Base-by-base conservation (phyloP, 2,797 vertebrate genomes). In the Mycteria americana region DNA sequence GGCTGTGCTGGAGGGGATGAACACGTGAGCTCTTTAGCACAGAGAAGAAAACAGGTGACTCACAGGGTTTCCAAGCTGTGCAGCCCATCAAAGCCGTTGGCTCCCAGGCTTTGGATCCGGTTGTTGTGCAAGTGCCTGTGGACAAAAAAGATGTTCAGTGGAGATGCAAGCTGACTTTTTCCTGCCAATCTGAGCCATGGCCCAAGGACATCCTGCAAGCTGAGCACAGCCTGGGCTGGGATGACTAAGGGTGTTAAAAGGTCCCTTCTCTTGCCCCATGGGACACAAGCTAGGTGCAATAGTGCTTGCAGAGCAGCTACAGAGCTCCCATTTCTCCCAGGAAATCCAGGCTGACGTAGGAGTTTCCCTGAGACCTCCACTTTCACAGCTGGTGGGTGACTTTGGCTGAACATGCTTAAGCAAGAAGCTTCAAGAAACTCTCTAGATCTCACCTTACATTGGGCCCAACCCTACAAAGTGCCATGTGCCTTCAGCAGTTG, bases 41-140 rank as follows among this genome's bases (percentile, higher is more conserved):
- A 53, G 56, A 92, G 53, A 30, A 84, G 19, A 27, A 77, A 80
- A 13, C 6, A 79, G 35, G 24, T 24, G 9, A 99, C 99, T 99
- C 97, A 99, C 99, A 99, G 98, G n/a, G 99, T 99, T 97, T 99
- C 99, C 97, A 99, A 96, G 96, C 98, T 99, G 95, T 98, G 98
- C 95, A 99, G 98, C 94, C 99, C 99, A 94, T 99, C 99, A 48
- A 99, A 99, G 97, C 99, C 98, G 28, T 98, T 99, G 80, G 98
- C 97, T 70, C 98, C 99, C 97, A 99, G 98, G 85, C 96, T 99
- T 95, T 98, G 98, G 98, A 99, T 99, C 92, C 98, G 98, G 98
- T 99, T 99, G 98, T 99, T 99, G 96, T 99, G 99, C 95, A 99
- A 99, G 97, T 99, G 99, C 89, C 99, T 99, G 98, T 64, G 97